Evolutionary conservation across 2,797 vertebrate species (phyloP).

Genomic region (Phoxinus dragarum): DNA sequence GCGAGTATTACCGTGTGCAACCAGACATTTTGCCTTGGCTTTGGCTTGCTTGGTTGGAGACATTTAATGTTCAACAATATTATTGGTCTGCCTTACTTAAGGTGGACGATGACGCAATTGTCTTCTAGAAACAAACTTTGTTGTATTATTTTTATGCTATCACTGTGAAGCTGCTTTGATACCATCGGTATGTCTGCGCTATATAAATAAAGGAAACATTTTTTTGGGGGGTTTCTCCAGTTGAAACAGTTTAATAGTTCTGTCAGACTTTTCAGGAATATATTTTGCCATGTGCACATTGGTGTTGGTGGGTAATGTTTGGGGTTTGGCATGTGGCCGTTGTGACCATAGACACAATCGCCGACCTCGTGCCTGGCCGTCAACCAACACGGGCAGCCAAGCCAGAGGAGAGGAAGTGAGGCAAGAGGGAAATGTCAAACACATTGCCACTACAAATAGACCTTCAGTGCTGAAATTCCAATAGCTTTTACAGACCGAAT

Average conservation of each 20-base stretch:
- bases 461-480: constrained; percentile 1
- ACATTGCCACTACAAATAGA: constrained; percentile 8
- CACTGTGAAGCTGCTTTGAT: background rate
- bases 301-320: constrained; percentile 28
- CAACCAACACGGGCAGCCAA: constrained; percentile 53
- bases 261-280: background rate
- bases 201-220: background rate
- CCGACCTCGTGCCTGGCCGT: constrained; percentile 38
- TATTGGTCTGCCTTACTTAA: no score
- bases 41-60: no score
- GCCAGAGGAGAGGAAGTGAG: constrained; percentile 22
- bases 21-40: background rate
- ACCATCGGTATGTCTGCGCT: background rate
- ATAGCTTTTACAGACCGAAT: constrained; percentile 2
- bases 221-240: background rate
- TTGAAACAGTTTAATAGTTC: constrained; percentile 12
- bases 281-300: constrained; percentile 15
- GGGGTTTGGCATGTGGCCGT: constrained; percentile 22
- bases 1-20: background rate
- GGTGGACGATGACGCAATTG: no score
- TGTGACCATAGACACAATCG: constrained; percentile 38
- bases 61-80: no score
- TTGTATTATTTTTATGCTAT: no score
- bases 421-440: constrained; percentile 8
- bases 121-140: no score